Conservation (phyloP, 2,888 invertebrate genomes). For the Nowickia ferox region DNA sequence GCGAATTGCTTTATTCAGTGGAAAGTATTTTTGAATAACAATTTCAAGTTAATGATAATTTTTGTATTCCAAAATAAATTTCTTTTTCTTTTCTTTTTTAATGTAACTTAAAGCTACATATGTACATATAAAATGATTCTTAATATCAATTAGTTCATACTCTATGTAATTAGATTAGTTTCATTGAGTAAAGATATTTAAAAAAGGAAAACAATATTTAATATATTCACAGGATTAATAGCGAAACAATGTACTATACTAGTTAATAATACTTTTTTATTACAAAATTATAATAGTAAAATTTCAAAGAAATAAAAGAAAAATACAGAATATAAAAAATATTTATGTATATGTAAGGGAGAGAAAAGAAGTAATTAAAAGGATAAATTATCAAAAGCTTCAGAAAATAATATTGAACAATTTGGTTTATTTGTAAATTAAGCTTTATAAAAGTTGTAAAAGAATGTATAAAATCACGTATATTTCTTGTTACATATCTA, state of each 20-base stretch:
- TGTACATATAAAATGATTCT: constrained; percentile 18
- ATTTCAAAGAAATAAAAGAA: too few relatives aligned
- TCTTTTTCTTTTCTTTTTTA: neutral
- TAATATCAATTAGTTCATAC: constrained; percentile 22
- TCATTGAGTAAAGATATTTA: constrained; percentile 35
- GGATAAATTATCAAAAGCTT: constrained; percentile 1
- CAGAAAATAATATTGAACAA: constrained; percentile 9
- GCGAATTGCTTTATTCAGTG: constrained; percentile 54
- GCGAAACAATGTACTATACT: constrained; percentile 1
- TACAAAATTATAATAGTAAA: constrained; percentile 2
- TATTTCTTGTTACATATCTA: constrained; percentile 8
- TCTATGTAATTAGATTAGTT: constrained; percentile 59
- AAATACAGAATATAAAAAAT: constrained; percentile 16
- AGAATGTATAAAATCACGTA: constrained; percentile 43
- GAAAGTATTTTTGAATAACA: constrained; percentile 26
- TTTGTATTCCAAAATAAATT: constrained; percentile 42
- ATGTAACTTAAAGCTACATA: constrained; percentile 36
- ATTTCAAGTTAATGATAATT: neutral
- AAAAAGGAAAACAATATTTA: constrained; percentile 3
- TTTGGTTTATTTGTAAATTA: constrained; percentile 5
- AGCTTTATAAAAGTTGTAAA: constrained; percentile 1
- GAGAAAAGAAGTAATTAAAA: neutral
- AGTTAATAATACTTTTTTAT: neutral
- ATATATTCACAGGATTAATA: constrained; percentile 17
- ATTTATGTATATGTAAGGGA: constrained; percentile 38